Evolutionary conservation across 2,888 invertebrate species (phyloP).

Genomic region (Theretra japonica): DNA sequence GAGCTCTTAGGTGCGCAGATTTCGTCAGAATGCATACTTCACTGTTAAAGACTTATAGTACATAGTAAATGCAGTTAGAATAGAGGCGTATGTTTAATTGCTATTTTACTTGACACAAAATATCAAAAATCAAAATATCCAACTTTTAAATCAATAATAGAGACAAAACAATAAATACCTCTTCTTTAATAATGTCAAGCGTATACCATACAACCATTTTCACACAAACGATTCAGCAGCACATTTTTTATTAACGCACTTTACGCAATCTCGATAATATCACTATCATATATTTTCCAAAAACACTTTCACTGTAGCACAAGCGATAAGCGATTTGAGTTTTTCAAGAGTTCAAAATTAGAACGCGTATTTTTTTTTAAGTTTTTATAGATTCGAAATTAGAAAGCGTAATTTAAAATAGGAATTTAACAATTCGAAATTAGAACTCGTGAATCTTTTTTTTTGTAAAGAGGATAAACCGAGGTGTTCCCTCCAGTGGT

Average conservation of each 20-base stretch:
- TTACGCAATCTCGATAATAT: neutral
- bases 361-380: neutral
- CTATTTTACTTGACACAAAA: too few species aligned
- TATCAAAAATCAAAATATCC: too few species aligned
- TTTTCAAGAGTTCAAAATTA: neutral
- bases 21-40: too few species aligned
- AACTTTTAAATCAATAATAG: neutral
- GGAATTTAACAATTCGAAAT: neutral
- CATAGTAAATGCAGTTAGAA: too few species aligned
- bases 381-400: neutral
- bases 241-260: constrained; percentile 13
- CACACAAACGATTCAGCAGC: constrained; percentile 33
- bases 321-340: neutral
- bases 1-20: too few species aligned
- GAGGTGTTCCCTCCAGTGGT: constrained; percentile 13
- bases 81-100: too few species aligned
- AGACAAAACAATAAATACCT: constrained; percentile 50
- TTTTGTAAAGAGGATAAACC: neutral
- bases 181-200: constrained; percentile 45
- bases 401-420: neutral
- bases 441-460: neutral
- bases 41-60: too few species aligned
- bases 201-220: constrained; percentile 70
- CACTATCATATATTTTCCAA: neutral
- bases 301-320: neutral